These are phyloP conservation scores for Rafetus swinhoei DNA, from an alignment of 2,113 vertebrate species.

Conservation along the genomic window DNA sequence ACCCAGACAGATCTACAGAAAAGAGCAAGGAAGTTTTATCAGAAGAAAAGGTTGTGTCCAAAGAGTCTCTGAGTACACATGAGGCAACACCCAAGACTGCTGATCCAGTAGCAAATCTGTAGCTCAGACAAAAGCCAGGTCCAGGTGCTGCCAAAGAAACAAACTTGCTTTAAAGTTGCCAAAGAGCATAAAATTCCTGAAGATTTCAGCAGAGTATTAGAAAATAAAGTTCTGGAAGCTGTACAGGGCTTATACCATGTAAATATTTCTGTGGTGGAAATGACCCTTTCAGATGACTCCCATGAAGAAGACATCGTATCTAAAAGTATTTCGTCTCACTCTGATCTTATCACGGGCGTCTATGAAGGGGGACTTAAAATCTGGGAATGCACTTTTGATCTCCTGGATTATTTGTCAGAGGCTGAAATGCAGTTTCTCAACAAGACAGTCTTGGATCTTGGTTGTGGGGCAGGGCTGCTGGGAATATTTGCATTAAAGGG, in stretches of 20 bases:
- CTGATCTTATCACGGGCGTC: constrained; percentile 93
- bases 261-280: constrained; percentile 61
- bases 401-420: constrained; percentile 84
- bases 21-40: neutral
- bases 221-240: constrained; percentile 69
- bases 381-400: constrained; percentile 97
- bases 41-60: neutral
- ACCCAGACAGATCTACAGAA: neutral
- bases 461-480: constrained; percentile 92
- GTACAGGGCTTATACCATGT: neutral
- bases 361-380: constrained; percentile 97
- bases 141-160: neutral
- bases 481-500: constrained; percentile 87
- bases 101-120: fast-evolving
- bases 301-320: constrained; percentile 82
- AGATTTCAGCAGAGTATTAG: constrained; percentile 64
- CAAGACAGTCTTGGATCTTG: constrained; percentile 90
- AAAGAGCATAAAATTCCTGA: constrained; percentile 75
- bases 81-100: neutral
- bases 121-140: neutral
- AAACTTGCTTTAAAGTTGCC: constrained; percentile 40
- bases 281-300: fast-evolving
- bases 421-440: constrained; percentile 80
- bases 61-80: neutral
- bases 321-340: constrained; percentile 81